Evolutionary conservation across 1,140 invertebrate genomes (phyloP), one percentile per base, ranked within the genome.

Genomic region (Calliphora vicina): DNA sequence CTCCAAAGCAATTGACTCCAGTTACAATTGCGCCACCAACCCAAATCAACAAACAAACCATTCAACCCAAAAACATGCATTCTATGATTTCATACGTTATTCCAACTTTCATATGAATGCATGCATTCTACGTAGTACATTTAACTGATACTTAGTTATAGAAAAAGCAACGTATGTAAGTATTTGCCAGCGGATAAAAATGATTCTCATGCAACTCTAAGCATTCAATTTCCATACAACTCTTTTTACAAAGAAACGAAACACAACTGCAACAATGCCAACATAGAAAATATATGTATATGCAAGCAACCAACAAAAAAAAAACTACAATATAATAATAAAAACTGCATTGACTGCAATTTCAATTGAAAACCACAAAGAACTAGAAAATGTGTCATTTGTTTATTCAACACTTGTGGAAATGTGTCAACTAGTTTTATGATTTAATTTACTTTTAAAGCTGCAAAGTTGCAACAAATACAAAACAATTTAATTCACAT

Each of bases 1-100:
- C 61, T 67, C 61, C 23, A 67, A 67, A 67, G 61, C 61, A 67
- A 67, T 67, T 67, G 61, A 67, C 61, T 67, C 61, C 61, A 67
- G 61, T 67, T 67, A 67, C 61, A 23, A 67, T 23, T 67, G 61
- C 20, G 20, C 61, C 61, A 67, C n/a, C 61, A 67, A 67, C n/a
- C 45, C 35, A 35, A 50, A 17, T n/a, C 45, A 50, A 50, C 45
- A 50, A n/a, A 50, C 45, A 23, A 57, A 23, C 61, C 61, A 67
- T 17, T n/a, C n/a, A 57, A 57, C 13, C 50, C 50, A 5, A 57
- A 57, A 57, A 67, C 61, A 25, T 25, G 23, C 61, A 67, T 67
- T 23, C 61, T 23, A 25, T 50, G 0, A 20, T 10, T 67, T 67
- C n/a, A 23, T 23, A 67, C 25, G 25, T 10, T n/a, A n/a, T n/a